phyloP scores from a whole-genome alignment of 2,797 vertebrate genomes.

The Hydrolagus colliei region DNA sequence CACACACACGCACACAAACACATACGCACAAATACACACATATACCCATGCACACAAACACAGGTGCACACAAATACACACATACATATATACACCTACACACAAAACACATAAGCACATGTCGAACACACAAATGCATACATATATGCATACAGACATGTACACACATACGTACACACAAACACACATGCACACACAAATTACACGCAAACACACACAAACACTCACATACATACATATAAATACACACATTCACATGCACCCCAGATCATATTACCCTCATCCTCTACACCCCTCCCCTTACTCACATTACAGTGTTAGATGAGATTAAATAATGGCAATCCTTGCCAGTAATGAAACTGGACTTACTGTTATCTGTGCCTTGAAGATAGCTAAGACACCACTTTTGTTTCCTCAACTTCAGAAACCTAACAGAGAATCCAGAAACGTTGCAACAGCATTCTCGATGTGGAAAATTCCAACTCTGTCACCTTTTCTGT shows the following conservation, averaged over 20 bases:
- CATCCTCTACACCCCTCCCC: too few species aligned
- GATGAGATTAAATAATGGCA: not conserved
- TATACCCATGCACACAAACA: too few species aligned
- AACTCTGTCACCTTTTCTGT: not conserved
- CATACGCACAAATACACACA: too few species aligned
- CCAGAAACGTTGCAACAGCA: not conserved
- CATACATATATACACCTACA: too few species aligned
- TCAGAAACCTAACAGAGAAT: not conserved
- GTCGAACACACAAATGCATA: too few species aligned
- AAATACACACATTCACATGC: not conserved
- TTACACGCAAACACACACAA: too few species aligned
- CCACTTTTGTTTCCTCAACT: constrained; percentile 9
- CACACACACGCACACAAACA: not conserved
- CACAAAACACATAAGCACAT: too few species aligned
- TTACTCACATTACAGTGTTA: not conserved
- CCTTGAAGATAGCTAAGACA: constrained; percentile 12
- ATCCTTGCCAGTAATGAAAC: not conserved
- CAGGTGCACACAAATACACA: too few species aligned
- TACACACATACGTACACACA: too few species aligned
- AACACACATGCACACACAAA: too few species aligned
- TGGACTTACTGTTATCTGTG: not conserved
- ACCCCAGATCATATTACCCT: not conserved
- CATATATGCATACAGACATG: too few species aligned
- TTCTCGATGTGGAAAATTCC: not conserved
- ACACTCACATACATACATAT: not conserved